Evolutionary conservation across 2,797 vertebrate species (phyloP).

Genomic region (Champsocephalus esox): DNA sequence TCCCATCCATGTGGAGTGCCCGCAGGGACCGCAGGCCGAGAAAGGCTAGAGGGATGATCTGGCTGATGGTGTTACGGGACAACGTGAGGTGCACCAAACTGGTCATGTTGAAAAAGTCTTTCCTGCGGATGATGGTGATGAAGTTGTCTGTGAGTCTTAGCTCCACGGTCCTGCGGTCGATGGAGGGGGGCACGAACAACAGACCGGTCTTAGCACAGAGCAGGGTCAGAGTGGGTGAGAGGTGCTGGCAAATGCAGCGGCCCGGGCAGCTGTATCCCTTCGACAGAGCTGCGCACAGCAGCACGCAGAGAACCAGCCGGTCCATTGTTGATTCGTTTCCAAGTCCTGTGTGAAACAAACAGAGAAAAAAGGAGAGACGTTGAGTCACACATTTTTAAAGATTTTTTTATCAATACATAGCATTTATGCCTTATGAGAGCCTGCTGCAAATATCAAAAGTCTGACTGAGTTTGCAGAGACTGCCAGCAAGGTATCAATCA

Average conservation of each 20-base stretch:
- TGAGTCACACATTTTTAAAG: constrained; percentile 42
- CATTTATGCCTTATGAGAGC: constrained; percentile 43
- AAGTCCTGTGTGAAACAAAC: constrained; percentile 72
- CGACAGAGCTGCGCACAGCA: constrained; percentile 84
- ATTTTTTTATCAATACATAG: constrained; percentile 65
- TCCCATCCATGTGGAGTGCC: constrained; percentile 95
- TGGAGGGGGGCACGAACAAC: constrained; percentile 91
- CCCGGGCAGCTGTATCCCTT: constrained; percentile 91
- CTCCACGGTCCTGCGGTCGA: constrained; percentile 95
- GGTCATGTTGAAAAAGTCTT: constrained; percentile 97
- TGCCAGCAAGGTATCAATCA: constrained; percentile 76
- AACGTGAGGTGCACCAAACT: constrained; percentile 95
- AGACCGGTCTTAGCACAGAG: constrained; percentile 96
- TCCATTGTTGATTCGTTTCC: constrained; percentile 85
- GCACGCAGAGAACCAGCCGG: constrained; percentile 86
- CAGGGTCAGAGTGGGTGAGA: constrained; percentile 93
- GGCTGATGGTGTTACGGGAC: constrained; percentile 95
- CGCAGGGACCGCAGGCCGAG: constrained; percentile 89
- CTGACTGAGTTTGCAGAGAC: constrained; percentile 63
- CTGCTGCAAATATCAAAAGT: constrained; percentile 61
- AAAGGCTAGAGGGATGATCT: constrained; percentile 91
- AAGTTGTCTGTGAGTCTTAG: constrained; percentile 96
- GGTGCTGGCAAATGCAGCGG: constrained; percentile 95
- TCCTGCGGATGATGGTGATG: constrained; percentile 91
- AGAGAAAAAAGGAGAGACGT: constrained; percentile 47